Evolutionary conservation across 2,888 invertebrate species (phyloP).

Genomic region (Chrysolina americana): DNA sequence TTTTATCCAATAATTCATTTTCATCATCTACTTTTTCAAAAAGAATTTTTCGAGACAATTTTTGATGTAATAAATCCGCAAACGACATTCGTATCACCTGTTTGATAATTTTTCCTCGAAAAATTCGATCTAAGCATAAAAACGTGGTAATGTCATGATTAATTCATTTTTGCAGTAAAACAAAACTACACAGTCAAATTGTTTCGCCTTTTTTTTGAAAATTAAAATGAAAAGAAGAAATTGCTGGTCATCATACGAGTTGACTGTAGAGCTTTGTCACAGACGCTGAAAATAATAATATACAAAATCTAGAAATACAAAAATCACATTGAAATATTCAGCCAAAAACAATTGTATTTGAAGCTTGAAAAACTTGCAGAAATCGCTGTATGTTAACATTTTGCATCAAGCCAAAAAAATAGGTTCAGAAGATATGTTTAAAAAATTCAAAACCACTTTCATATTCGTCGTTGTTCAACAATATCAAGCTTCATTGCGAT

Average conservation of each 20-base stretch:
- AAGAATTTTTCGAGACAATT: neutral
- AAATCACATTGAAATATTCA: constrained; percentile 48
- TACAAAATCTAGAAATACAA: constrained; percentile 20
- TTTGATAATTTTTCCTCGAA: neutral
- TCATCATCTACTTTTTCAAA: constrained; percentile 13
- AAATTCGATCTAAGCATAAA: constrained; percentile 32
- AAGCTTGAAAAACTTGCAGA: constrained; percentile 52
- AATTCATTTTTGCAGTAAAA: constrained; percentile 1
- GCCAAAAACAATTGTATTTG: constrained; percentile 51
- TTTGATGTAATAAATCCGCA: neutral
- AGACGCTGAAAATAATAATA: constrained; percentile 10
- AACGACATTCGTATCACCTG: neutral
- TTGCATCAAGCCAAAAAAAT: constrained; percentile 47
- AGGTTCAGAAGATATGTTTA: constrained; percentile 17
- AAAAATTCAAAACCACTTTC: constrained; percentile 22
- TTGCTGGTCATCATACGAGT: neutral
- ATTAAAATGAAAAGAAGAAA: too few species aligned
- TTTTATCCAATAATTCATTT: constrained; percentile 9
- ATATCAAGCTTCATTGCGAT: neutral
- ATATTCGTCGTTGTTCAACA: neutral
- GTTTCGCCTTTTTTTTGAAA: too few species aligned
- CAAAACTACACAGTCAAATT: constrained; percentile 6
- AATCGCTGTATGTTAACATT: constrained; percentile 49
- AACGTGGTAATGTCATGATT: neutral
- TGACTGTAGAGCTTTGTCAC: constrained; percentile 4